Evolutionary conservation across 2,113 vertebrate genomes (phyloP), one percentile per base, ranked within the genome.

Genomic region (Odocoileus virginianus): DNA sequence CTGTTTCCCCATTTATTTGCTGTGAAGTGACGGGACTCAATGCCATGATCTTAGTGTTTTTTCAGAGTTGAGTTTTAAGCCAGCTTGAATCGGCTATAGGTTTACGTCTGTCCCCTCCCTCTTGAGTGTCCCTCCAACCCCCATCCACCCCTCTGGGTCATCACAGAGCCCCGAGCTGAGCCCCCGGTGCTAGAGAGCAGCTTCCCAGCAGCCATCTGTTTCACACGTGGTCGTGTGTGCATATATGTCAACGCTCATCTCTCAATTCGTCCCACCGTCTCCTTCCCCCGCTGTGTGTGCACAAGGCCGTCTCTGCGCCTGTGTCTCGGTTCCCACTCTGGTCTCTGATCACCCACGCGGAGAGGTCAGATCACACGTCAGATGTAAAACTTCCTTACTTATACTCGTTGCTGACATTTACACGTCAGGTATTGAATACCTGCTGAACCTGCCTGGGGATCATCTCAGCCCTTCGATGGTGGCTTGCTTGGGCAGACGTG

Each of bases 231-330:
- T 36, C 8, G 33, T 36, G 64, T 36, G 33, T 21, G 64, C 19
- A 2, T 67, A 19, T 36, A 11, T 0, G 2, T 11, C 64, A 21
- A 2, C 7, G 33, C 3, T 33, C 0, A 2, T 36, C 33, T n/a
- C 16, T 67, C 64, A 5, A 1, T 21, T 36, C 17, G 9, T 67
- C 33, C 64, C 64, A 67, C 64, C 8, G 1, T 36, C 33, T 67
- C 33, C 33, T 67, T 11, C 33, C 64, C 7, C 64, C 16, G 5
- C 8, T 2, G 33, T 36, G 33, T 21, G 33, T 10, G 2, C 64
- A 21, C 17, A 21, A 36, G 33, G 2, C 64, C 33, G 10, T 19
- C 33, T 36, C 64, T 36, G 33, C 1, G 8, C 64, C 17, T 0
- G 33, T 67, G 33, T n/a, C 33, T 67, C 17, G 0, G 64, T 36